Conservation (phyloP, 2,797 vertebrate species). For the Sebastes steindachneri region DNA sequence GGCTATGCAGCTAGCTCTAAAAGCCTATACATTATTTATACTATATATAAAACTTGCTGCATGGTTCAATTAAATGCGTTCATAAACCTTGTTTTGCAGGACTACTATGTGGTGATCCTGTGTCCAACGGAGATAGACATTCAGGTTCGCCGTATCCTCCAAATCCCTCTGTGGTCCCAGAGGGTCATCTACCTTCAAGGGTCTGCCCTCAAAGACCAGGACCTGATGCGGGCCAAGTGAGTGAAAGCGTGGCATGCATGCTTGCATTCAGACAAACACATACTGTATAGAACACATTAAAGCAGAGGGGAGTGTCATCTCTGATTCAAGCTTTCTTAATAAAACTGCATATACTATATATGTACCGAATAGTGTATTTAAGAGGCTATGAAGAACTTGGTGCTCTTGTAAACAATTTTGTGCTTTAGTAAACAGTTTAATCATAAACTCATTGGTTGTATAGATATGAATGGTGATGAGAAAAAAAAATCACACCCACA, state of each 20-base stretch:
- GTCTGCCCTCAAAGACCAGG: conserved; percentile 88
- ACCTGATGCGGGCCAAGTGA: conserved; percentile 90
- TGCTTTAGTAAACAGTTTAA: too few species aligned
- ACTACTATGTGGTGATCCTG: conserved; percentile 90
- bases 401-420: too few species aligned
- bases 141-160: conserved; percentile 87
- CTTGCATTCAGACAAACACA: neutral
- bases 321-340: neutral
- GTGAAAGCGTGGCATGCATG: conserved; percentile 21
- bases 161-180: conserved; percentile 90
- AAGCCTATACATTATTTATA: neutral
- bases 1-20: neutral
- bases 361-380: neutral
- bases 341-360: neutral
- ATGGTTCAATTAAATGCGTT: neutral
- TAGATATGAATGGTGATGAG: too few species aligned
- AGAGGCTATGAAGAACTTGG: too few species aligned
- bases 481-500: too few species aligned
- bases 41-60: too few species aligned
- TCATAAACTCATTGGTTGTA: too few species aligned
- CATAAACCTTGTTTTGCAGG: conserved; percentile 63
- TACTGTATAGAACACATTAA: neutral
- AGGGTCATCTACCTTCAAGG: conserved; percentile 90
- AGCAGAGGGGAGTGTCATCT: neutral
- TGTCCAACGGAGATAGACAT: conserved; percentile 89